Base-by-base conservation (phyloP, 2,113 vertebrate species). In the Atlantisia rogersi region DNA sequence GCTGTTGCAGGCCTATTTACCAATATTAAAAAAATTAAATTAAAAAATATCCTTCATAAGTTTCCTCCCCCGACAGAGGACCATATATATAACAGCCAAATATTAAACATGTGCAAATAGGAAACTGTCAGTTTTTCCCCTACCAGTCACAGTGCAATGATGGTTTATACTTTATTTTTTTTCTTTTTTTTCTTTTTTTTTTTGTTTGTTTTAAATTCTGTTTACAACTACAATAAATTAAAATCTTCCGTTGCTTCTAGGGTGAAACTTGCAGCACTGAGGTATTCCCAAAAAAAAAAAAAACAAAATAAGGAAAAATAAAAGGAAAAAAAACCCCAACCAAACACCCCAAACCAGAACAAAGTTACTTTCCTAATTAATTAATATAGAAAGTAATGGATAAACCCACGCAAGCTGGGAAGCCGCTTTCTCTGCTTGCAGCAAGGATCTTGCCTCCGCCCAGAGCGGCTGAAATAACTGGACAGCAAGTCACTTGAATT, bases 91-190 rank as follows among this genome's bases (percentile, higher is more conserved):
- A 98, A 99, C 98, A 99, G 98, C 99, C 98, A 98, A 99, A 98
- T 98, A 98, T 98, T 98, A 98, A 98, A 98, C 98, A 99, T 99
- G 99, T 99, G 99, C 99, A 99, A 99, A 99, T 98, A 98, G 98
- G 98, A 99, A 99, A 98, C 98, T 98, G 98, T 99, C 99, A 99
- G 99, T 98, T 99, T 98, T 98, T 98, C 94, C 98, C 98, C 98
- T 97, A 99, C 98, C 98, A 98, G 98, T 99, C 99, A 99, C 99
- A 99, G 99, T 99, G 99, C 99, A 99, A 99, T 97, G 98, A 99
- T 98, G 98, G 98, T 97, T 98, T 97, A 98, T 97, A 98, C 97
- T 98, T 98, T 98, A 97, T 82, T 60, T 97, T 97, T 98, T 98
- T 98, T 97, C 96, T 97, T 98, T 96, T 98, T 97, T 97, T 98